Percentiles rank a stretch among this genome's conserved stretches.
Evolutionary conservation across 1,140 invertebrate species (phyloP).

Genomic region (Nylanderia fulva): DNA sequence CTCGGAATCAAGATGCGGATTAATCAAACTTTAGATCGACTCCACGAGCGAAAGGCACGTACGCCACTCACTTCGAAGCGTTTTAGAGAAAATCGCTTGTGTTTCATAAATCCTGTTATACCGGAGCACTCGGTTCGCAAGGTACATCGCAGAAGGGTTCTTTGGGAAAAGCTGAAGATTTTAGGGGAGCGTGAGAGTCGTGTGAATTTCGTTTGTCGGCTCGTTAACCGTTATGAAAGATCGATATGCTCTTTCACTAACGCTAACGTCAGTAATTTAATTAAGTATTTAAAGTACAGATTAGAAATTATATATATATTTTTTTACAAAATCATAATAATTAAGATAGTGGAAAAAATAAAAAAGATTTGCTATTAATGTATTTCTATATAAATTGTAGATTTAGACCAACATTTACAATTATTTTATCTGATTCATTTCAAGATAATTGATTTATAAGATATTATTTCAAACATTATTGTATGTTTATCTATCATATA

Average conservation of each 20-base stretch:
- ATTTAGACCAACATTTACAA: no score
- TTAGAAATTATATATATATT: neutral
- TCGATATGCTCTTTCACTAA: slow-evolving; percentile 1
- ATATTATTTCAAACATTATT: no score
- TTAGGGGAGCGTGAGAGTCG: slow-evolving; percentile 24
- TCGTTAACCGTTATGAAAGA: slow-evolving; percentile 56
- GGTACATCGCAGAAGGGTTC: slow-evolving; percentile 36
- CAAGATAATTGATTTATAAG: no score
- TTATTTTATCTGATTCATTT: no score
- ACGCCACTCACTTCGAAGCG: slow-evolving; percentile 64
- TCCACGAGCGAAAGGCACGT: slow-evolving; percentile 1
- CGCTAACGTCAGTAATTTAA: slow-evolving; percentile 12
- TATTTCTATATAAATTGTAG: neutral
- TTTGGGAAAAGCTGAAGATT: slow-evolving; percentile 48
- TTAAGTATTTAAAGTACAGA: slow-evolving; percentile 13
- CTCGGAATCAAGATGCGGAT: neutral
- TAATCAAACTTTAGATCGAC: neutral
- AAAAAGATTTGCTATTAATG: slow-evolving; percentile 9
- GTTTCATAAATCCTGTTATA: slow-evolving; percentile 69
- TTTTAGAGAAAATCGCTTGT: slow-evolving; percentile 71
- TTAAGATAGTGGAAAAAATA: neutral
- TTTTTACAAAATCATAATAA: neutral
- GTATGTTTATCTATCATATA: no score
- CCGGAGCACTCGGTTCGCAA: slow-evolving; percentile 9
- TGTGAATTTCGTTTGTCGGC: slow-evolving; percentile 56